Evolutionary conservation across 2,797 vertebrate species (phyloP).

Genomic region (Myripristis jacobus): DNA sequence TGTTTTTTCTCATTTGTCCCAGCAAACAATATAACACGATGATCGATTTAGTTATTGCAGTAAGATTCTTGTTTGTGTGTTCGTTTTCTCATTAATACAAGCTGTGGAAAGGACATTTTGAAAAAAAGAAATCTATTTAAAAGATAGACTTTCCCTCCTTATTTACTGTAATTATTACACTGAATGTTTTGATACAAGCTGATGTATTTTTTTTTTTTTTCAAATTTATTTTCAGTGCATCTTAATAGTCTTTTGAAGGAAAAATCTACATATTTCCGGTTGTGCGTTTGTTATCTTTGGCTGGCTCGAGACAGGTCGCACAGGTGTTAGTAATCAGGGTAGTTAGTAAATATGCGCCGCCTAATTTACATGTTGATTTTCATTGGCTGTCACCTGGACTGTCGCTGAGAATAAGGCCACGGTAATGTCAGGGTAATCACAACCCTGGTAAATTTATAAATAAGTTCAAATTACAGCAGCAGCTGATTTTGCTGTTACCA

Average conservation of each 20-base stretch:
- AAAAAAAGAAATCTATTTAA: conserved; percentile 28
- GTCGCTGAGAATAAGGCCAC: conserved; percentile 36
- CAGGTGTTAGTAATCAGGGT: conserved; percentile 53
- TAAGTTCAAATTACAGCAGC: conserved; percentile 19
- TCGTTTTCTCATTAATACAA: conserved; percentile 45
- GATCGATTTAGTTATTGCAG: conserved; percentile 47
- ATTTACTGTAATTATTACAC: conserved; percentile 21
- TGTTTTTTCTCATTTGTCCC: conserved; percentile 50
- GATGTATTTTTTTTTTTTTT: no score
- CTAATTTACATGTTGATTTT: conserved; percentile 55
- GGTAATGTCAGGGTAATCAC: conserved; percentile 50
- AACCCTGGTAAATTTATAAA: conserved; percentile 5
- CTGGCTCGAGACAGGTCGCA: conserved; percentile 43
- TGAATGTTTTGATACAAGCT: neutral
- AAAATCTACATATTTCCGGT: neutral
- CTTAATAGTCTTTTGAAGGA: neutral
- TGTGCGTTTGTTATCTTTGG: neutral
- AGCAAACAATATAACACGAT: conserved; percentile 68
- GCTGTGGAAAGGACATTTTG: conserved; percentile 26
- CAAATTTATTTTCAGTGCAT: no score
- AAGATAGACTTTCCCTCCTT: conserved; percentile 5
- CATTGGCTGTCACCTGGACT: conserved; percentile 24
- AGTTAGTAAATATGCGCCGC: conserved; percentile 39
- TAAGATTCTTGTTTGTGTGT: neutral
- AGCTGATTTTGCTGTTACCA: conserved; percentile 1